Base-by-base conservation (phyloP, 2,113 vertebrate genomes). In the Hystrix cristata region DNA sequence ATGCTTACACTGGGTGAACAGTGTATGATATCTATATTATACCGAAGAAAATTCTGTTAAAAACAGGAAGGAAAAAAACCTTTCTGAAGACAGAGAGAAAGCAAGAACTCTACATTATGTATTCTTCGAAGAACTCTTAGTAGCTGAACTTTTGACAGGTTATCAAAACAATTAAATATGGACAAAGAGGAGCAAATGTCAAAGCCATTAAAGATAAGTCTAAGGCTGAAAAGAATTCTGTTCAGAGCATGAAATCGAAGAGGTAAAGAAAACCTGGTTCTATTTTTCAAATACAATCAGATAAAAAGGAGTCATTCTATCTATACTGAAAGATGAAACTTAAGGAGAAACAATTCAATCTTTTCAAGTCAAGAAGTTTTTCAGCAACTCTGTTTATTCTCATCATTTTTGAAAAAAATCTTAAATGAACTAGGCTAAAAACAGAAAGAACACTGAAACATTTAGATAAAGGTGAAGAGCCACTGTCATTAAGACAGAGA, bases 371-470 rank as follows among this genome's bases (percentile, higher is more conserved):
- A 23, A 46, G 57, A 79, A 18, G 7, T 5, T 8, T 94, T 80
- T 81, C 67, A 88, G 64, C 21, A 96, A 46, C 12, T 92, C 72
- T 79, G 72, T 80, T 85, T 86, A 78, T 74, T 69, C 60, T 91
- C 38, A 55, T 4, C 69, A 18, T 43, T 90, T 82, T 79, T 38
- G 7, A 67, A 83, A 72, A 85, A 79, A 60, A 23, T 46, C 38
- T 85, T 46, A 89, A 64, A 62, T 74, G 23, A 84, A 1, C 14
- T 87, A 38, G 16, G 64, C n/a, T 79, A 53, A 69, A 69, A 71
- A 83, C 7, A 65, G 43, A 69, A 87, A 88, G 71, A 60, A 13
- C 31, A 16, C 7, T n/a, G 34, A 74, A 69, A 62, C 14, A 46
- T 62, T 60, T 72, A 25, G 34, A 43, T 51, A 55, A 94, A 16